phyloP scores from a whole-genome alignment of 2,888 invertebrate genomes.

The Cacoxenus indagator region DNA sequence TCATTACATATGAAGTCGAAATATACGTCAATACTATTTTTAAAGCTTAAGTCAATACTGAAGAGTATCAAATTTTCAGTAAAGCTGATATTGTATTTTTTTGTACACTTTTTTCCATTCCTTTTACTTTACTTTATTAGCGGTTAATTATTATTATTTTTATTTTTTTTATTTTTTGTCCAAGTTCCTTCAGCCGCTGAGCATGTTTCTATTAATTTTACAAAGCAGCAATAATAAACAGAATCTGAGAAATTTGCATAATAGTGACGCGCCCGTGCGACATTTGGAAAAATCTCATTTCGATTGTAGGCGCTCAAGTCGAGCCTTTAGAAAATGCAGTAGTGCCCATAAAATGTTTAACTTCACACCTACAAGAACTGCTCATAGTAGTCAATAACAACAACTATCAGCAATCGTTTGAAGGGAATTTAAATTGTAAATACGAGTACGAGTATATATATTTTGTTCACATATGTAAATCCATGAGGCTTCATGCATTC shows the following conservation, averaged over 20 bases:
- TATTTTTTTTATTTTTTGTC: not conserved
- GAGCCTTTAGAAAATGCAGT: not conserved
- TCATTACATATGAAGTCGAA: no score
- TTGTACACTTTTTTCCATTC: not conserved
- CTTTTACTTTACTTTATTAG: not conserved
- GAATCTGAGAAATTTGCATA: constrained; percentile 5
- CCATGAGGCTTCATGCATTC: constrained; percentile 12
- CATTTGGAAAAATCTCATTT: constrained; percentile 2
- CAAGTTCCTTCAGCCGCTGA: constrained; percentile 7
- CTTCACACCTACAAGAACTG: constrained; percentile 14
- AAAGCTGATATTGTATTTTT: not conserved
- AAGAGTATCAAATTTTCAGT: no score
- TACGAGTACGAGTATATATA: not conserved
- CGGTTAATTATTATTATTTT: constrained; percentile 1
- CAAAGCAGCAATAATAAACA: not conserved
- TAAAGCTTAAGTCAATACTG: no score
- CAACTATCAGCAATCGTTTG: constrained; percentile 13
- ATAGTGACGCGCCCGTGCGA: constrained; percentile 11
- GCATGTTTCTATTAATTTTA: not conserved
- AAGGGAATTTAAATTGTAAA: constrained; percentile 16
- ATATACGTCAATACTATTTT: no score
- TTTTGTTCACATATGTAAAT: not conserved
- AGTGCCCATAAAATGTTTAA: not conserved
- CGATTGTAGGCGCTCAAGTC: not conserved
- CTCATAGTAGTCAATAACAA: not conserved